These are phyloP conservation scores for Merops nubicus DNA, from an alignment of 2,113 vertebrate genomes.

Conservation along the genomic window DNA sequence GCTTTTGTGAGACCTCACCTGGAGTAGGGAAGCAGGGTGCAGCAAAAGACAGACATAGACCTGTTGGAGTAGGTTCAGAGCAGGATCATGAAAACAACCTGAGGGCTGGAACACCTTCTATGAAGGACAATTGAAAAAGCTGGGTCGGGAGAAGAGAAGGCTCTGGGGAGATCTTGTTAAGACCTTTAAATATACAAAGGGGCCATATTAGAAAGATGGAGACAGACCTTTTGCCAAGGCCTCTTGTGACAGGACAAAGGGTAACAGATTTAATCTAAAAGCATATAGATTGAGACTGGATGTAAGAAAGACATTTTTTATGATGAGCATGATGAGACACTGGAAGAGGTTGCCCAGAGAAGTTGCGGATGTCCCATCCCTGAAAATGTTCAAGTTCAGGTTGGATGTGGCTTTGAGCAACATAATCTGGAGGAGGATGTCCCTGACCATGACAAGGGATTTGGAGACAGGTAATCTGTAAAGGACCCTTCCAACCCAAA, in stretches of 20 bases:
- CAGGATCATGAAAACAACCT: rapidly evolving
- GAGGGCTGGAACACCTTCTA: not conserved
- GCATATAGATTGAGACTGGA: too few species aligned
- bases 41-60: not conserved
- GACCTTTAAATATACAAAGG: too few species aligned
- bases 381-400: not conserved
- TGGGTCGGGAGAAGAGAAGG: not conserved
- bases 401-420: not conserved
- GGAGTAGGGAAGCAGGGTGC: too few species aligned
- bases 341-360: not conserved
- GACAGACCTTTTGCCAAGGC: too few species aligned
- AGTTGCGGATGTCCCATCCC: not conserved
- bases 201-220: too few species aligned
- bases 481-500: not conserved
- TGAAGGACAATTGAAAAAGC: not conserved
- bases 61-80: not conserved
- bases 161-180: rapidly evolving
- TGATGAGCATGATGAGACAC: not conserved
- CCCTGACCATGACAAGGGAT: rapidly evolving
- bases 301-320: too few species aligned
- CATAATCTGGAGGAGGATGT: not conserved
- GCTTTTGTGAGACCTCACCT: not conserved
- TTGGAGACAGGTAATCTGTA: not conserved
- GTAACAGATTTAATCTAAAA: not conserved
- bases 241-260: too few species aligned